Evolutionary conservation across 92 coral and sea anemone species (phyloP).

Genomic region (Phenganax subtilis): DNA sequence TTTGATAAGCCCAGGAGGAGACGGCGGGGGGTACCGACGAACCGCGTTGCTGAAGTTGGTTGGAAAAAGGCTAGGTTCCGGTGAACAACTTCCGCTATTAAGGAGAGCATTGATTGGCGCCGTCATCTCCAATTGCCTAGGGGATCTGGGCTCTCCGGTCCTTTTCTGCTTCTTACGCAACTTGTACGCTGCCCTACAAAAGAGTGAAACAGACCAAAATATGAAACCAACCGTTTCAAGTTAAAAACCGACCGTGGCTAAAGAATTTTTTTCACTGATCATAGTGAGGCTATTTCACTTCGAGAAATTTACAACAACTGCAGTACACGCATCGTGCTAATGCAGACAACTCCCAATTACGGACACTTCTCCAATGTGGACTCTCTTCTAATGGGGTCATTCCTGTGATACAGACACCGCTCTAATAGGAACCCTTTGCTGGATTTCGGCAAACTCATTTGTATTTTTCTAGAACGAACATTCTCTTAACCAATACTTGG

Average conservation of each 20-base stretch:
- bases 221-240: too few relatives aligned
- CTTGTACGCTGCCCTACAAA: conserved; percentile 80
- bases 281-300: background rate
- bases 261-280: background rate
- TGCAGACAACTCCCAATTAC: too few relatives aligned
- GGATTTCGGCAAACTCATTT: too few relatives aligned
- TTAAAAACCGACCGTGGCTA: too few relatives aligned
- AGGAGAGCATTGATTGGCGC: conserved; percentile 38
- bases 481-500: too few relatives aligned
- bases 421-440: too few relatives aligned
- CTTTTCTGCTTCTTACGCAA: conserved; percentile 79
- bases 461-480: too few relatives aligned
- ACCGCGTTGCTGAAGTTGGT: conserved; percentile 80
- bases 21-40: conserved; percentile 74
- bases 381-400: too few relatives aligned
- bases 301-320: background rate
- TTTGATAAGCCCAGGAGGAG: conserved; percentile 88
- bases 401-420: too few relatives aligned
- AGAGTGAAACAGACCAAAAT: background rate
- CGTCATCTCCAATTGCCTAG: conserved; percentile 58
- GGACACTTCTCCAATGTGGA: too few relatives aligned
- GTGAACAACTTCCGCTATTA: conserved; percentile 1
- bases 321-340: too few relatives aligned
- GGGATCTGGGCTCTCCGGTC: conserved; percentile 40
- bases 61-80: conserved; percentile 77